Base-by-base conservation (phyloP, 2,113 vertebrate genomes). In the Dissostichus mawsoni region DNA sequence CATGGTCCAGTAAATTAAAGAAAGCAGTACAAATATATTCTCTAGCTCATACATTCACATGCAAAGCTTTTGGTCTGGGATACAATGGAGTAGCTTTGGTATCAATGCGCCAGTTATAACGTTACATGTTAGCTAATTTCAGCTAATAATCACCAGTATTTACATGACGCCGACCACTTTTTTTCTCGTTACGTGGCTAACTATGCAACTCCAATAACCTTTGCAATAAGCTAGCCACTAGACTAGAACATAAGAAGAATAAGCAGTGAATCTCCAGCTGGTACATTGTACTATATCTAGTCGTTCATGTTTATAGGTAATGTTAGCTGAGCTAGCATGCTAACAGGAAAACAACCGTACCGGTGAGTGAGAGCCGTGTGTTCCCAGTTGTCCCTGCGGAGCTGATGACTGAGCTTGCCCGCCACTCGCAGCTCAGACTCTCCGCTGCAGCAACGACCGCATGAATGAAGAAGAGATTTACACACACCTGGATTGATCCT, bases 321-420 rank as follows among this genome's bases (percentile, higher is more conserved):
- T 33, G 70, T 81, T 70, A 82, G 69, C 68, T 33, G 1, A 12
- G 69, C 29, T 89, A 90, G 80, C 84, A 72, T 81, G 88, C 83
- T 84, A 87, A 4, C 57, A 81, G 74, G 71, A 81, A 74, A 86
- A 89, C 81, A 89, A 80, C 18, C 87, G 58, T 88, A 92, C 89
- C 91, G 87, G 85, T 80, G 88, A 81, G 79, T 82, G 85, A 83
- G 85, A 83, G 89, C 90, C 88, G 91, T 91, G 82, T 78, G 86
- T 82, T 81, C 82, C 59, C 69, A 25, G 78, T 74, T 82, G 61
- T 81, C 78, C 78, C 84, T 17, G 68, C 51, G 84, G 36, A 86
- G 74, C 83, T 57, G 83, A 61, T 57, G 76, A 69, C 74, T 74
- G 82, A 85, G 80, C 74, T 51, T 66, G 48, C 75, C 90, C 90